These are phyloP conservation scores for pig (Sus scrofa) DNA, from an alignment of 2,113 vertebrate species.

Conservation along the genomic window DNA sequence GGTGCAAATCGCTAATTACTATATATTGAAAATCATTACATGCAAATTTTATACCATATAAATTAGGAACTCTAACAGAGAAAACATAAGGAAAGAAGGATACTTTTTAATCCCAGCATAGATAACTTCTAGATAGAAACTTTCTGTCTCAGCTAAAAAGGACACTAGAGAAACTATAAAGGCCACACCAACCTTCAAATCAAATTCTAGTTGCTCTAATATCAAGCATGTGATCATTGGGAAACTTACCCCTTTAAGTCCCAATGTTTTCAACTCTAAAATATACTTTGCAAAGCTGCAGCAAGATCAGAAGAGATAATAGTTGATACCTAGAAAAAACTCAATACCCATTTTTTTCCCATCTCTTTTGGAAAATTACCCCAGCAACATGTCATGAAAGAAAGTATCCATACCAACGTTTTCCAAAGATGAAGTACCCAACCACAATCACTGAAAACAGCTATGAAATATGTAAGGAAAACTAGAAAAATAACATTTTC, in stretches of 20 bases:
- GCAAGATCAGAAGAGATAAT: background rate
- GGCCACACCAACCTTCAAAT: background rate
- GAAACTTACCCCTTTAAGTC: background rate
- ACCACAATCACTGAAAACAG: background rate
- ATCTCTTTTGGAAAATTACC: slow-evolving; percentile 5
- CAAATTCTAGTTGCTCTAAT: slow-evolving; percentile 23
- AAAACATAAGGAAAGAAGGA: background rate
- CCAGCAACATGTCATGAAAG: background rate
- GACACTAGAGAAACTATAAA: slow-evolving; percentile 36
- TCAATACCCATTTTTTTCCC: background rate
- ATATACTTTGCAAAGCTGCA: background rate
- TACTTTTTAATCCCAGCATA: background rate
- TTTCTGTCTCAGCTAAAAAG: background rate
- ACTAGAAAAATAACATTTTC: background rate
- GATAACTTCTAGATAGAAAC: background rate
- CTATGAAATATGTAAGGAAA: background rate
- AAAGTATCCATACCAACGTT: background rate
- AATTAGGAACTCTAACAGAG: background rate
- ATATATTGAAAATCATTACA: background rate
- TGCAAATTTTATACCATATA: background rate
- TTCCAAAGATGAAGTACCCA: background rate
- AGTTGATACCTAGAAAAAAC: background rate
- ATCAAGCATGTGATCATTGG: background rate
- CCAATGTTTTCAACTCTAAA: background rate
- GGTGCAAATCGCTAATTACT: background rate